A percentile compares a stretch with the other conserved stretches of the same genome.
Conservation (phyloP, 2,888 invertebrate genomes). For the Meliscaeva auricollis region DNA sequence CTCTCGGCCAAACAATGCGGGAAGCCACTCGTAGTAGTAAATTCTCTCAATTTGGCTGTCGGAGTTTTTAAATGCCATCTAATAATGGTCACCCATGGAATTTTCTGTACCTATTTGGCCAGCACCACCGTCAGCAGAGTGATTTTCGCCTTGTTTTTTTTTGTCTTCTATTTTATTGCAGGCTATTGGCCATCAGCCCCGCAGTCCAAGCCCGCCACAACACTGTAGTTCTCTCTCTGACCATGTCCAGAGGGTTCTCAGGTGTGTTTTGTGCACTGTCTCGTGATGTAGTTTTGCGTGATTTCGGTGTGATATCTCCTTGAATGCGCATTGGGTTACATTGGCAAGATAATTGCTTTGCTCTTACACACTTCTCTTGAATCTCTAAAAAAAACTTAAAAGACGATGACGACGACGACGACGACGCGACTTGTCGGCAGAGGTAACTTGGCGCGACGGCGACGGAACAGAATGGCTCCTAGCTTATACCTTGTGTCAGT, state of each 20-base stretch:
- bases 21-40: conserved; percentile 69
- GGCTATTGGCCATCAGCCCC: conserved; percentile 5
- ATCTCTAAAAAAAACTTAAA: conserved; percentile 19
- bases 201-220: conserved; percentile 34
- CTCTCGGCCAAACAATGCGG: conserved; percentile 63
- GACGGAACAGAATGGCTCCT: conserved; percentile 9
- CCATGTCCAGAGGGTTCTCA: conserved; percentile 42
- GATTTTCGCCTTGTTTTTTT: conserved; percentile 65
- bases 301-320: conserved; percentile 69
- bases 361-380: conserved; percentile 36
- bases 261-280: conserved; percentile 62
- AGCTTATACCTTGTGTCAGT: conserved; percentile 34
- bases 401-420: conserved; percentile 1
- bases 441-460: conserved; percentile 1
- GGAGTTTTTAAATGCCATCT: conserved; percentile 76
- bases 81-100: conserved; percentile 76
- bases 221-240: conserved; percentile 13
- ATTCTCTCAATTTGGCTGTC: conserved; percentile 76
- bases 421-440: neutral
- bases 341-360: conserved; percentile 75
- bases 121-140: conserved; percentile 41
- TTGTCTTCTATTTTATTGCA: conserved; percentile 3
- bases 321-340: conserved; percentile 71
- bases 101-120: conserved; percentile 73
- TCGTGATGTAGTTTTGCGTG: conserved; percentile 69